Evolutionary conservation across 35 echinoderm and acorn worm genomes (phyloP).

Genomic region (Lytechinus variegatus): DNA sequence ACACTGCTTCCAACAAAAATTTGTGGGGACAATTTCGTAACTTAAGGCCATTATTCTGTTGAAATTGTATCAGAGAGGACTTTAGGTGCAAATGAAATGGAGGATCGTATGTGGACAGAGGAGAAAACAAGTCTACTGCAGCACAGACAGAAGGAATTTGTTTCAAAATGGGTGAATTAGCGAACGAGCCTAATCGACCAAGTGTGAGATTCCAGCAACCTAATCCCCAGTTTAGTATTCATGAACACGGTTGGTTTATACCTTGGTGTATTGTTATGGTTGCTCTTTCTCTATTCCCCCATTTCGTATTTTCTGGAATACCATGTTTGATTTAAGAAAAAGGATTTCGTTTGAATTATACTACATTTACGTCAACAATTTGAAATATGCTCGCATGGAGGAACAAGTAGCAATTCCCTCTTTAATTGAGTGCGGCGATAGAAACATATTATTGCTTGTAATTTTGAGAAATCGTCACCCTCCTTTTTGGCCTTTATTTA

Average conservation of each 20-base stretch:
- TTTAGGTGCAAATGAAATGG: background rate
- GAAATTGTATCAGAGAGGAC: background rate
- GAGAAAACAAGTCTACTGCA: conserved; percentile 12
- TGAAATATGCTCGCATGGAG: background rate
- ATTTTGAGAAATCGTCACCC: too few relatives aligned
- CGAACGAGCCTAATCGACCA: conserved; percentile 23
- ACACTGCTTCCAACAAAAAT: conserved; percentile 27
- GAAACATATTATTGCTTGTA: too few relatives aligned
- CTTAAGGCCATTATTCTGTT: conserved; percentile 14
- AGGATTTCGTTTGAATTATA: background rate
- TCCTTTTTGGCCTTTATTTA: too few relatives aligned
- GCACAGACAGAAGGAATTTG: conserved; percentile 3
- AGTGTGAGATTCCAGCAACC: conserved; percentile 17
- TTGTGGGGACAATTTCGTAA: background rate
- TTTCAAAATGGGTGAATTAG: conserved; percentile 11
- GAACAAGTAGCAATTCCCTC: background rate
- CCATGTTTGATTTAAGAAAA: background rate
- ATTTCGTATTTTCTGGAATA: background rate
- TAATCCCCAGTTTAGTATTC: conserved; percentile 25
- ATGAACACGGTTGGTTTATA: background rate
- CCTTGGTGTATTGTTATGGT: background rate
- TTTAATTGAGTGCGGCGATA: too few relatives aligned
- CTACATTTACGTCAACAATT: background rate
- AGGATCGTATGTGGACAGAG: conserved; percentile 8
- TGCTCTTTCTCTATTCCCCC: background rate